Conservation (phyloP, 1,140 invertebrate genomes). For the Galleria mellonella region DNA sequence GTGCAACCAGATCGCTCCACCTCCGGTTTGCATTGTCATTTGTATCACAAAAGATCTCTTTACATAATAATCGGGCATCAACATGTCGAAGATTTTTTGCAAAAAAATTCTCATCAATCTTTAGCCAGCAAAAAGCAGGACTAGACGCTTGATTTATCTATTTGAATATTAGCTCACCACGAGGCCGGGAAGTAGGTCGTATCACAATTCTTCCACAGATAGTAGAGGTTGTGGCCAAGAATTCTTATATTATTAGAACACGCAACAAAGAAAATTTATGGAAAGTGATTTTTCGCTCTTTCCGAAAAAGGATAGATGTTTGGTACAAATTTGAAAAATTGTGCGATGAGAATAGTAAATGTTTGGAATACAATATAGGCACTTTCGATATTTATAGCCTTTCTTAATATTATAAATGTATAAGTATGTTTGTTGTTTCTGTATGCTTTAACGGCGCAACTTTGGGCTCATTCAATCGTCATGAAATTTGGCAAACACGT, state of each 20-base stretch:
- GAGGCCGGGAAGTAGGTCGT: conserved; percentile 23
- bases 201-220: conserved; percentile 13
- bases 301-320: background rate
- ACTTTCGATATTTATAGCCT: too few species aligned
- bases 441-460: too few species aligned
- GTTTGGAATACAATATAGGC: too few species aligned
- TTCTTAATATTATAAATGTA: too few species aligned
- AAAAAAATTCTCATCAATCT: conserved; percentile 49
- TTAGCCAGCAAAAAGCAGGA: conserved; percentile 35
- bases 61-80: conserved; percentile 29
- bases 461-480: too few species aligned
- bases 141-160: conserved; percentile 52
- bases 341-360: too few species aligned
- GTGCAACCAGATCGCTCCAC: conserved; percentile 19
- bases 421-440: too few species aligned
- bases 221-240: conserved; percentile 15
- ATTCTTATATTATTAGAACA: conserved; percentile 6
- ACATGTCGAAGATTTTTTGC: conserved; percentile 28
- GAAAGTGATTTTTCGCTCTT: conserved; percentile 6
- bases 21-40: conserved; percentile 23
- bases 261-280: conserved; percentile 9
- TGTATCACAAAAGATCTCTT: conserved; percentile 22
- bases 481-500: too few species aligned
- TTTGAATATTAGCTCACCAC: conserved; percentile 46
- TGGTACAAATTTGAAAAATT: too few species aligned